Evolutionary conservation across 1,140 invertebrate genomes (phyloP).

Genomic region (Littorina saxatilis): DNA sequence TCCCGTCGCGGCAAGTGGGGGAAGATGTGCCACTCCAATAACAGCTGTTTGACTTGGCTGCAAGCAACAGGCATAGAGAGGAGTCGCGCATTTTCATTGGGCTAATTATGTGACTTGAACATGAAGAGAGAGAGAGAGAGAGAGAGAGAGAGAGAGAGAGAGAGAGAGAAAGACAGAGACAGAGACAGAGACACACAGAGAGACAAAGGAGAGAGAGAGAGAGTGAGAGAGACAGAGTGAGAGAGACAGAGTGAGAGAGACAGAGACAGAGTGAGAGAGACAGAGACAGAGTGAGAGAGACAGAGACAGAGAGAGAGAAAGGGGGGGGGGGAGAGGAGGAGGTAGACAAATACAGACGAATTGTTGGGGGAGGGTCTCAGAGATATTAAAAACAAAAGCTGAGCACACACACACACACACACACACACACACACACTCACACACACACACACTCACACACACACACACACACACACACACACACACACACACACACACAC

Average conservation of each 20-base stretch:
- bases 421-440: background rate
- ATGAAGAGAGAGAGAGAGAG: slow-evolving; percentile 14
- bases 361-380: too few species aligned
- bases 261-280: background rate
- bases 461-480: background rate
- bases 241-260: slow-evolving; percentile 4
- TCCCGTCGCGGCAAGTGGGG: too few species aligned
- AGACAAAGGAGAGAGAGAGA: background rate
- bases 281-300: background rate
- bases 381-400: background rate
- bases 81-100: background rate
- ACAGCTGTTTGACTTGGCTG: background rate
- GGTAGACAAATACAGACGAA: too few species aligned
- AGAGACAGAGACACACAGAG: background rate
- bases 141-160: slow-evolving; percentile 11
- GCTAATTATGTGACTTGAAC: background rate
- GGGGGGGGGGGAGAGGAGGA: too few species aligned
- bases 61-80: background rate
- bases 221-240: background rate
- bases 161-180: slow-evolving; percentile 4
- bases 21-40: too few species aligned
- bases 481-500: background rate
- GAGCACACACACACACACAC: background rate
- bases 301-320: background rate
- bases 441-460: too few species aligned